Evolutionary conservation across 2,888 invertebrate genomes (phyloP).

Genomic region (Euspilapteryx auroguttella): DNA sequence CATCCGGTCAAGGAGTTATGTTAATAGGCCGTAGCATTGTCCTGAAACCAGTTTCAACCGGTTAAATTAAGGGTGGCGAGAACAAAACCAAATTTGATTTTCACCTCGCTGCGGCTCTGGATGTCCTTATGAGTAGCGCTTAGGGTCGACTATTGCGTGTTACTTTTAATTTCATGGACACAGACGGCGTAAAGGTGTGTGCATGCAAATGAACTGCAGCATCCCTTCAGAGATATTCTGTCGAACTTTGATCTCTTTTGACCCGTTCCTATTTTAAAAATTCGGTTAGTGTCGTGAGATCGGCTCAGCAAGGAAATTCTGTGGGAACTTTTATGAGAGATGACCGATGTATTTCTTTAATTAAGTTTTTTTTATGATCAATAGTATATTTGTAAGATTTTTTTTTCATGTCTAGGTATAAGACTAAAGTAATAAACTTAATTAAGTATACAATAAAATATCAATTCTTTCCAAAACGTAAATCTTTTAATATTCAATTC

Average conservation of each 20-base stretch:
- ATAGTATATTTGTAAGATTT: too few relatives aligned
- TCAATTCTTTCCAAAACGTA: too few relatives aligned
- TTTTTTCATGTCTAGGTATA: too few relatives aligned
- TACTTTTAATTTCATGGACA: slow-evolving; percentile 13
- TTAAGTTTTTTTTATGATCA: too few relatives aligned
- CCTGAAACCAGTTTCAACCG: slow-evolving; percentile 34
- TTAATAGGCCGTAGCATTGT: slow-evolving; percentile 46
- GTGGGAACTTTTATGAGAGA: slow-evolving; percentile 37
- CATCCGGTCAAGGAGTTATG: slow-evolving; percentile 56
- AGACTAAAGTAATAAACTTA: too few relatives aligned
- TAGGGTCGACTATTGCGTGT: slow-evolving; percentile 15
- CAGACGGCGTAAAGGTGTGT: slow-evolving; percentile 38
- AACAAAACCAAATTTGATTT: neutral
- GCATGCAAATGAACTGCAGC: slow-evolving; percentile 52
- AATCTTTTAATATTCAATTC: too few relatives aligned
- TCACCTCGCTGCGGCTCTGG: neutral
- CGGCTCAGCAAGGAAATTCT: slow-evolving; percentile 23
- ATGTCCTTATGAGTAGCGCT: slow-evolving; percentile 5
- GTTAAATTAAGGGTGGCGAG: slow-evolving; percentile 47
- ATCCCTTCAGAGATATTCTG: slow-evolving; percentile 29
- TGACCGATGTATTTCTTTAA: too few relatives aligned
- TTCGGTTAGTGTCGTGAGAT: slow-evolving; percentile 42
- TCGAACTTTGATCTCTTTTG: slow-evolving; percentile 46
- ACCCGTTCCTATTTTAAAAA: slow-evolving; percentile 33
- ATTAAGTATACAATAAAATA: too few relatives aligned